Base-by-base conservation (phyloP, 2,888 invertebrate species). In the Ryuthela nishihirai region DNA sequence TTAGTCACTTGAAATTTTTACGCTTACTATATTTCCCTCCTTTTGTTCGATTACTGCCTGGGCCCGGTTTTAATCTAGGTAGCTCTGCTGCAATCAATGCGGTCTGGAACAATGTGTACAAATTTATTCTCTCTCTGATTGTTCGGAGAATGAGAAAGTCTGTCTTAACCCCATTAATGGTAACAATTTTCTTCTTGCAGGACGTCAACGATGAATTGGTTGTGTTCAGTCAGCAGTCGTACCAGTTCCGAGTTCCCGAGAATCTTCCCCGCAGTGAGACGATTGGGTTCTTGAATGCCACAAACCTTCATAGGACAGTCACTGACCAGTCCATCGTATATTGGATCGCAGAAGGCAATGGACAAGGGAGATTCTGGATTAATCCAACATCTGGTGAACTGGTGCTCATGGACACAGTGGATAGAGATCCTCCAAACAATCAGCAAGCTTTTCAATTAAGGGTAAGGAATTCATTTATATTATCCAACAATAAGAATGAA, bases 201-300 rank as follows among this genome's bases (percentile, higher is more conserved):
- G 69, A 70, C 55, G 66, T 70, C 18, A 69, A 70, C 54, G 70
- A 70, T 40, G 68, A 65, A 42, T 39, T 67, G n/a, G 69, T 68
- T 20, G 67, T 62, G 2, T 70, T 70, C 44, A 67, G 67, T 25
- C 65, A 67, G 15, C 62, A 59, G 15, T 56, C 64, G 3, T 70
- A 70, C 50, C 64, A 68, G 6, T 70, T 67, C 40, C 39, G 62
- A 20, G 64, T 69, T n/a, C 54, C 64, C 7, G 70, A 70, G 45
- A 67, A 67, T 38, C 48, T 68, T 9, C 63, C 67, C 12, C 40
- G 64, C 20, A 64, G 64, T 40, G 63, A 62, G n/a, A 59, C 64
- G n/a, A 64, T 69, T 12, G 70, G 70, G 0, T 47, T 48, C 36
- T 53, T 70, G 5, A 68, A 68, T 35, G 70, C 69, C 2, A 65